Base-by-base conservation (phyloP, 2,797 vertebrate genomes). In the Helarctos malayanus region DNA sequence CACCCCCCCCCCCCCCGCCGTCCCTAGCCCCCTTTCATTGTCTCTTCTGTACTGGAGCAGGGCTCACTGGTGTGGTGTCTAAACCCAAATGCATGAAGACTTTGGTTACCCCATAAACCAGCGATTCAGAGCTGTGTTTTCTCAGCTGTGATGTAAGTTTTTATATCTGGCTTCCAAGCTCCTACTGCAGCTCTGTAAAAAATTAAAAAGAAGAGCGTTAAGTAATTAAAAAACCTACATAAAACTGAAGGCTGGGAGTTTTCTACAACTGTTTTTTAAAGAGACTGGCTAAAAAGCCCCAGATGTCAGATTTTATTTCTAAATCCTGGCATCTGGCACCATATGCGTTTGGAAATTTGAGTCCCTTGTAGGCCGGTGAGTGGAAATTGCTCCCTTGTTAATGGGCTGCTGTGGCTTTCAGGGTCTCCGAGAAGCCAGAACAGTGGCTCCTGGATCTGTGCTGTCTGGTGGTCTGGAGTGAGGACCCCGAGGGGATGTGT, bases 141-240 rank as follows among this genome's bases (percentile, higher is more conserved):
- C 98, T 99, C 99, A 98, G 99, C 99, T 99, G 99, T 99, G 99
- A 99, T 99, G 99, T 99, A 99, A 99, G 99, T 99, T 99, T 99
- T 99, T 98, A 97, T 98, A 98, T 98, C 98, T 98, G 98, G 98
- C 98, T 98, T 99, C 98, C 98, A 98, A 98, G 97, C 97, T 98
- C 98, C 98, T 98, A 97, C 98, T 98, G 98, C 98, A 98, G 97
- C 96, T 96, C 98, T 98, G 98, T 98, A 98, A 99, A 99, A 99
- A 98, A 99, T 98, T 98, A 98, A 98, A 98, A 98, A 98, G 98
- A 98, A 97, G 97, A 97, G 97, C 98, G 98, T 98, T 98, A 98
- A 99, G 98, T 98, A 99, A 99, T 99, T 99, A 98, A 99, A 98
- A 97, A 98, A 98, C 90, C 47, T 97, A 97, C 97, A 98, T 98